A percentile compares a stretch with the other conserved stretches of the same genome.
These are phyloP conservation scores for Pelecanus crispus DNA, from an alignment of 2,113 vertebrate species.

Conservation along the genomic window DNA sequence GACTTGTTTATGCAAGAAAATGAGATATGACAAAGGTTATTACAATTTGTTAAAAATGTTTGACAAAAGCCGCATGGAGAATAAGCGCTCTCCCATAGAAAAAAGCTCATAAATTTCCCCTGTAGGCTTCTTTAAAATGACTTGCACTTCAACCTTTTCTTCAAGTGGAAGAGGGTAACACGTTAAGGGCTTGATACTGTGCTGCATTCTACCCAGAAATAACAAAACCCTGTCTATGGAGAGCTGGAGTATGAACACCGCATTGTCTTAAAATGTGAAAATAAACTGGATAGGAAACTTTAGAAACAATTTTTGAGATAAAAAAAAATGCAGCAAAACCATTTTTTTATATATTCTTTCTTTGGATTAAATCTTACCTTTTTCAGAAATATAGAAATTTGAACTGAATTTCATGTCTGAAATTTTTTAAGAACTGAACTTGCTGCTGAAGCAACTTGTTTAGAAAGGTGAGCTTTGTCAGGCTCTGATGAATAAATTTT, in stretches of 20 bases:
- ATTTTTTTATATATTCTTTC: not conserved
- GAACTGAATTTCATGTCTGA: not conserved
- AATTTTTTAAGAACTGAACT: not conserved
- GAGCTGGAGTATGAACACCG: not conserved
- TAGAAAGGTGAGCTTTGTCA: not conserved
- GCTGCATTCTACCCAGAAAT: not conserved
- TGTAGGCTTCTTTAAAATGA: conserved; percentile 37
- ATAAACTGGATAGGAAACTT: not conserved
- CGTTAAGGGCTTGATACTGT: not conserved
- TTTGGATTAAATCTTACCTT: not conserved
- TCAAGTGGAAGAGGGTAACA: not conserved
- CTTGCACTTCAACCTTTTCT: conserved; percentile 37
- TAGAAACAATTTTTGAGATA: not conserved
- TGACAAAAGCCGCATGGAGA: conserved; percentile 63
- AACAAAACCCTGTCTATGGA: not conserved
- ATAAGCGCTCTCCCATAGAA: conserved; percentile 56
- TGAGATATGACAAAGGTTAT: conserved; percentile 69
- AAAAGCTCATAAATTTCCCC: conserved; percentile 59
- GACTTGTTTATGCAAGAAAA: conserved; percentile 71
- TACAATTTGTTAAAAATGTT: conserved; percentile 70
- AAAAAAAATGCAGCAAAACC: not conserved
- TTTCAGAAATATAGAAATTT: not conserved
- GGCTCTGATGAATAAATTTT: not conserved
- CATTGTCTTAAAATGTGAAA: not conserved
- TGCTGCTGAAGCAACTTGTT: not conserved